Evolutionary conservation across 2,113 vertebrate species (phyloP), one percentile per base, ranked within the genome.

Genomic region (Xenopus borealis): DNA sequence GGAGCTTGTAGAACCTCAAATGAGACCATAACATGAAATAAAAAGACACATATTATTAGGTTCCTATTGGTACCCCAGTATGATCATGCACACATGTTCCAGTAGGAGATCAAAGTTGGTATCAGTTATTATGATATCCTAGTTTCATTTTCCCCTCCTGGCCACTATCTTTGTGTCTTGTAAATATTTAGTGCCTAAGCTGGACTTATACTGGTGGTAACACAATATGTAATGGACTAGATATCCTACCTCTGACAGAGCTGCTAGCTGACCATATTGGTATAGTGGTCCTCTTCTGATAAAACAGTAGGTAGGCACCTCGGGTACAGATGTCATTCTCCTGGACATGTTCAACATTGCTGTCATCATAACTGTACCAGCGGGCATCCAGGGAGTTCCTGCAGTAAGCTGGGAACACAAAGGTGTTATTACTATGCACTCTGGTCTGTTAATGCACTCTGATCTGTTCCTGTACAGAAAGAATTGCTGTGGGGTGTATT

Each of bases 351-450:
- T 95, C 93, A 16, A 97, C 96, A 0, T 86, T 90, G 86, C 94
- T 98, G 90, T 98, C 96, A 0, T 98, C 95, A 0, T 93, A 98
- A 84, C 93, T 93, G 82, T 98, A 98, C 96, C 96, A 98, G 72
- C 80, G 93, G 45, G 92, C 91, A 0, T 98, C 94, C 88, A 98
- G 88, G 0, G 94, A 95, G 27, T 98, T 98, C 80, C 91, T 91
- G 79, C 96, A 98, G 78, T 93, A 96, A 3, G 96, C 96, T 98
- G 88, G 4, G 73, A 70, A 6, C 1, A 47, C 3, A 52, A 27
- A 3, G n/a, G 33, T 2, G 16, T 2, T 44, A 16, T 44, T 45
- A 45, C 45, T 6, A 50, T 18, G 62, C 23, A 27, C 23, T 27
- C 23, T 27, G 23, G 23, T 27, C 23, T 27, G n/a, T n/a, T n/a